Evolutionary conservation across 2,888 invertebrate genomes (phyloP).

Genomic region (Hyppa rectilinea): DNA sequence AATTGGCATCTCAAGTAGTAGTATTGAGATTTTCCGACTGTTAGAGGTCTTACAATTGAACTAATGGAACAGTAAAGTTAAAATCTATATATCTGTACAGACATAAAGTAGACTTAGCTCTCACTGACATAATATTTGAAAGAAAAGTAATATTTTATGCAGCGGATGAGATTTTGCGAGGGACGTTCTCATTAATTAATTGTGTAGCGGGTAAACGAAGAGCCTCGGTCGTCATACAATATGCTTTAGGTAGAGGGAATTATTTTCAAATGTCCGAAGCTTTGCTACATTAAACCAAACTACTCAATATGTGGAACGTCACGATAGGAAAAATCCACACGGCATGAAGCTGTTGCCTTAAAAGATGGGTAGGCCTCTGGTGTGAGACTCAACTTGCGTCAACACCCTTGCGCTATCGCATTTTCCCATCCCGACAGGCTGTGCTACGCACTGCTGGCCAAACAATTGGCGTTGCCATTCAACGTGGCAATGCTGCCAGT

Average conservation of each 20-base stretch:
- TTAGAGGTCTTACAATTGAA: neutral
- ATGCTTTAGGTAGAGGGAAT: neutral
- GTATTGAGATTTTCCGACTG: neutral
- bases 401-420: no score
- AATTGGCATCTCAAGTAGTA: neutral
- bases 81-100: no score
- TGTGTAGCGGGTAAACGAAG: neutral
- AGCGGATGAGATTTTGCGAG: neutral
- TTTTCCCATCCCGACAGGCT: no score
- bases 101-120: neutral
- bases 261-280: neutral
- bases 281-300: neutral
- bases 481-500: no score
- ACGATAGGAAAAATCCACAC: no score
- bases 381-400: no score
- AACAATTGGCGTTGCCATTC: no score
- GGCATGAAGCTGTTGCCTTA: no score
- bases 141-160: neutral
- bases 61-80: no score
- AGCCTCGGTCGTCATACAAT: neutral
- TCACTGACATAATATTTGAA: conserved; percentile 1
- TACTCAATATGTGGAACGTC: no score
- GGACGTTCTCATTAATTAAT: neutral
- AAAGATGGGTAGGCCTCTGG: no score
- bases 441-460: no score